Conservation (phyloP, 2,888 invertebrate species). For the Macropis europaea region DNA sequence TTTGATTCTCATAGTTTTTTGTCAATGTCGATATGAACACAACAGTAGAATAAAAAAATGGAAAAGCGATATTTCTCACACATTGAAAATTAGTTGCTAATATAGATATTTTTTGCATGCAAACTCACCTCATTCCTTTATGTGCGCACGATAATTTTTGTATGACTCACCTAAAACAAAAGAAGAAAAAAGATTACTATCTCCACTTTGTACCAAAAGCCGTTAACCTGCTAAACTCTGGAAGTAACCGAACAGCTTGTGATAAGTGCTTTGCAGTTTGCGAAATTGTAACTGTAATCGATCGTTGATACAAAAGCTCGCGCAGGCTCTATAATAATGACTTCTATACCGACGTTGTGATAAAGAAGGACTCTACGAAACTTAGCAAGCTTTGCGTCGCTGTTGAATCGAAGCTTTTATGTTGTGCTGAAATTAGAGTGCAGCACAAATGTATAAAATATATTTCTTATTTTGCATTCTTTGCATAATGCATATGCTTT, state of each 20-base stretch:
- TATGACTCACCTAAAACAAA: slow-evolving; percentile 53
- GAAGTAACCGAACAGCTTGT: no score
- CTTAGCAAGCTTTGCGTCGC: not conserved
- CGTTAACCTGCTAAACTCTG: not conserved
- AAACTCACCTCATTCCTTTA: slow-evolving; percentile 30
- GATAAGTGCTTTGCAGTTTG: no score
- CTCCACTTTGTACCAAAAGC: not conserved
- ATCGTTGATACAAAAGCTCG: slow-evolving; percentile 17
- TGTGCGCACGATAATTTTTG: not conserved
- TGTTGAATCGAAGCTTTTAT: not conserved
- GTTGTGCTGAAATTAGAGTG: not conserved
- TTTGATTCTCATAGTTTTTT: no score
- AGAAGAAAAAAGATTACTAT: not conserved
- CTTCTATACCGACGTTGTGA: slow-evolving; percentile 26
- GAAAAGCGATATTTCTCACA: no score
- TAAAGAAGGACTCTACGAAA: slow-evolving; percentile 37
- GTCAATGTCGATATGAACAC: no score
- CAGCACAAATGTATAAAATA: no score
- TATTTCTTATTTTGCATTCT: no score
- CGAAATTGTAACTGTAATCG: slow-evolving; percentile 9
- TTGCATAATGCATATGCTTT: no score
- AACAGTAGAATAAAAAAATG: no score
- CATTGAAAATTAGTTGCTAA: not conserved
- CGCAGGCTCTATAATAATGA: slow-evolving; percentile 5
- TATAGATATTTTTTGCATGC: not conserved